These are phyloP conservation scores for Adrianichthys oophorus DNA, from an alignment of 2,797 vertebrate species.

Conservation along the genomic window DNA sequence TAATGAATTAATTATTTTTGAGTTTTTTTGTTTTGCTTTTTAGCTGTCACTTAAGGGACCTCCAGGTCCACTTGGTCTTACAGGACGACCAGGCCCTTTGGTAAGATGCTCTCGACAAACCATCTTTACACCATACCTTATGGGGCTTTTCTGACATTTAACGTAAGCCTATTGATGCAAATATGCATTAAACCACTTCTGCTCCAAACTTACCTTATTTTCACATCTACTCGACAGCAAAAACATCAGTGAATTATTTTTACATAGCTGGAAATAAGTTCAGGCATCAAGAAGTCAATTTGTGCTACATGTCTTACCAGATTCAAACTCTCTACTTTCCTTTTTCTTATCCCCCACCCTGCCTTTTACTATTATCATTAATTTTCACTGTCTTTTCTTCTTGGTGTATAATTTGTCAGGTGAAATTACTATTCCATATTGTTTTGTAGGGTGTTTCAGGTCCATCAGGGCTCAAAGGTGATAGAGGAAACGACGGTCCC, in stretches of 20 bases:
- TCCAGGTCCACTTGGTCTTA: constrained; percentile 84
- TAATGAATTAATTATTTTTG: constrained; percentile 9
- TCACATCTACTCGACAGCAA: too few relatives aligned
- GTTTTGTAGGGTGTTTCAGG: constrained; percentile 78
- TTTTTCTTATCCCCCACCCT: not conserved
- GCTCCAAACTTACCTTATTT: too few relatives aligned
- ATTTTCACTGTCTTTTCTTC: not conserved
- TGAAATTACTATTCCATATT: constrained; percentile 6
- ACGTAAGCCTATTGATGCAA: not conserved
- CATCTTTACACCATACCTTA: constrained; percentile 18
- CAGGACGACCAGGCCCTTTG: constrained; percentile 85
- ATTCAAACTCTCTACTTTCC: not conserved
- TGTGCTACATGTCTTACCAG: constrained; percentile 21
- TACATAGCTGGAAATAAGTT: too few relatives aligned
- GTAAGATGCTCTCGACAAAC: constrained; percentile 71
- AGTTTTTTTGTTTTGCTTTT: constrained; percentile 43
- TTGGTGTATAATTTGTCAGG: not conserved
- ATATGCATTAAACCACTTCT: too few relatives aligned
- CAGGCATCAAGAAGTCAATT: not conserved
- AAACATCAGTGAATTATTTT: too few relatives aligned
- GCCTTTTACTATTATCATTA: constrained; percentile 11
- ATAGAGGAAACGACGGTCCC: constrained; percentile 62
- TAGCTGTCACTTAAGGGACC: constrained; percentile 88
- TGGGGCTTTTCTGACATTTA: constrained; percentile 14
- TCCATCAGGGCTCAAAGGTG: constrained; percentile 80